Base-by-base conservation (phyloP, 2,888 invertebrate genomes). In the Doris montereyensis region DNA sequence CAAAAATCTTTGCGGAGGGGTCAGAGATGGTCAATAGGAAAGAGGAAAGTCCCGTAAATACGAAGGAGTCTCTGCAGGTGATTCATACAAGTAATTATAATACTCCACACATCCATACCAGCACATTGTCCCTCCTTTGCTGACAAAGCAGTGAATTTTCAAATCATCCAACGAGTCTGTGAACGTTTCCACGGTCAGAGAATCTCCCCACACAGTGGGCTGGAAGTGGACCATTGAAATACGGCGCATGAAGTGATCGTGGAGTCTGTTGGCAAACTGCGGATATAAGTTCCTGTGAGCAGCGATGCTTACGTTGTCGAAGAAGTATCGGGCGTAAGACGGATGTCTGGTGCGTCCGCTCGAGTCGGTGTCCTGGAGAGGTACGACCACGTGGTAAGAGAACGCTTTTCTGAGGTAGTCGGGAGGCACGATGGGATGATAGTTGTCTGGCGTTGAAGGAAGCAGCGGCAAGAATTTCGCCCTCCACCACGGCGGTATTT, bases 401-500 rank as follows among this genome's bases (percentile, higher is more conserved):
- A 82, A 82, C 0, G 81, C 81, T 70, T 77, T 78, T 13, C 80
- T 78, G 3, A 82, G 34, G 17, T 57, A 70, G 60, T 81, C 79
- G 41, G 81, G 81, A 17, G 81, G 81, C 21, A 62, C 34, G 1
- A 74, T 17, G 1, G 79, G 74, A 0, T 67, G 62, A 26, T 79
- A 79, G 35, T 81, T 79, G 21, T 81, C 81, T 58, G 79, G 81
- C 58, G 62, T 62, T 70, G 73, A 68, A 24, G 77, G 77, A 24
- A 74, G 35, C 0, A 74, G 74, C 0, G 32, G 67, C 13, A 77
- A 67, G 67, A 86, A 87, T 71, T 86, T 82, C 1, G 81, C 75
- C 58, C 78, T 82, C 87, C 87, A 88, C 88, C 88, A 88, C 0
- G 85, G 83, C 4, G 88, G 88, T 17, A 87, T 73, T 4, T 79